phyloP scores from a whole-genome alignment of 2,113 vertebrate genomes.

The Epinephelus lanceolatus region DNA sequence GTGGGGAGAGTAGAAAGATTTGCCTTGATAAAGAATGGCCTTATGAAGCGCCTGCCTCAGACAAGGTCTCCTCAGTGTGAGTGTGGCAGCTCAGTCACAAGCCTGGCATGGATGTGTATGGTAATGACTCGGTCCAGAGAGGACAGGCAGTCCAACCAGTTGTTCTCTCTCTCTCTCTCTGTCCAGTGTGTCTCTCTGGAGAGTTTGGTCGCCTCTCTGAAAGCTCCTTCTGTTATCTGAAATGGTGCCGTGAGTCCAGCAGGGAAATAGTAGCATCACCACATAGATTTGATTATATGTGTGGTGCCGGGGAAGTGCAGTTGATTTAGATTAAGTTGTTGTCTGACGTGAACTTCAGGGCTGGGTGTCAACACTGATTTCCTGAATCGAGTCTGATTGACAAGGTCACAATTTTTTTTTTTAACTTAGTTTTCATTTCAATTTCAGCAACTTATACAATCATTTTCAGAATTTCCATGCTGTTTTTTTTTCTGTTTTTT shows the following conservation, averaged over 20 bases:
- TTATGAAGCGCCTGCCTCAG: conserved; percentile 57
- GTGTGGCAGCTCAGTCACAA: conserved; percentile 68
- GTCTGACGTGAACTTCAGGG: not conserved
- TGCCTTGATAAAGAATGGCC: conserved; percentile 67
- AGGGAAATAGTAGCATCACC: conserved; percentile 50
- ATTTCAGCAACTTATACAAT: no score
- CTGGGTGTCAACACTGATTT: no score
- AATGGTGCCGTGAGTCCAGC: conserved; percentile 38
- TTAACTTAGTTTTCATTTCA: no score
- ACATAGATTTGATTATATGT: conserved; percentile 54
- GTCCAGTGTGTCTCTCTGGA: conserved; percentile 9
- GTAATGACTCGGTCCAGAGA: conserved; percentile 73
- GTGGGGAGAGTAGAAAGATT: conserved; percentile 40
- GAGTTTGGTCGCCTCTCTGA: conserved; percentile 51
- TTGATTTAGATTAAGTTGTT: not conserved
- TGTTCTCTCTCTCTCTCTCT: conserved; percentile 51
- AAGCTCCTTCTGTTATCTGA: conserved; percentile 71
- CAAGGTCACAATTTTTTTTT: no score
- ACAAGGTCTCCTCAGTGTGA: conserved; percentile 78
- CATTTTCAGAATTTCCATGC: no score
- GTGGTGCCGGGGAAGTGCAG: conserved; percentile 18
- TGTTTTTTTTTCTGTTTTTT: no score
- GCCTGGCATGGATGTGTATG: conserved; percentile 73
- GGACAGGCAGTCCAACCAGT: conserved; percentile 58
- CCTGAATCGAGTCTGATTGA: no score